Conservation (phyloP, 2,888 invertebrate species). For the Scaptodrosophila latifasciaeformis region DNA sequence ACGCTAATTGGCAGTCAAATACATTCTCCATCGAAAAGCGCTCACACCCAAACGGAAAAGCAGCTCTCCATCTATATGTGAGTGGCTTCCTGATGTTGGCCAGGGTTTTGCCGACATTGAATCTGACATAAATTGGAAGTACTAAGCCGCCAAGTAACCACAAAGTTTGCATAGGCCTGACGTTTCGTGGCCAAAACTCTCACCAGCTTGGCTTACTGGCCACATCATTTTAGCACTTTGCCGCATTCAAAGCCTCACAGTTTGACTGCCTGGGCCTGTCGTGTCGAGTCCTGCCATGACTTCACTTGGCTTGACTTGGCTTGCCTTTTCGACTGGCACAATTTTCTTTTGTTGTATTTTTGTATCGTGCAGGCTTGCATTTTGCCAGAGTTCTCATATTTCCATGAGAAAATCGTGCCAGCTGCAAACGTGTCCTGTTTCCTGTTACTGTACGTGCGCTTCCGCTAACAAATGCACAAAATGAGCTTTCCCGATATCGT, state of each 20-base stretch:
- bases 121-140: slow-evolving; percentile 32
- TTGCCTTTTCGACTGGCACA: too few relatives aligned
- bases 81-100: background rate
- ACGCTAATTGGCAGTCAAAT: slow-evolving; percentile 40
- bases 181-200: too few relatives aligned
- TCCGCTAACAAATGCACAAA: slow-evolving; percentile 8
- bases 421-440: slow-evolving; percentile 19
- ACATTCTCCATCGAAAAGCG: too few relatives aligned
- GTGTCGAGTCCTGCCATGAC: too few relatives aligned
- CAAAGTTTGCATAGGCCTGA: slow-evolving; percentile 38
- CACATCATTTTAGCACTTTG: too few relatives aligned
- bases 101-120: too few relatives aligned
- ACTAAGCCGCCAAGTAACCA: slow-evolving; percentile 27
- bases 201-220: background rate
- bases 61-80: background rate
- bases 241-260: too few relatives aligned
- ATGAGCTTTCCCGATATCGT: slow-evolving; percentile 2
- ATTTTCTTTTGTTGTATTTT: background rate
- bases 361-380: slow-evolving; percentile 7
- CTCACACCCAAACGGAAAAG: background rate
- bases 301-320: too few relatives aligned
- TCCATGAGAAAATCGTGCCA: slow-evolving; percentile 19
- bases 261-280: too few relatives aligned
- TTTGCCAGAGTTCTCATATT: too few relatives aligned
- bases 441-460: slow-evolving; percentile 27